Evolutionary conservation across 2,888 invertebrate genomes (phyloP).

Genomic region (Plebejus anna): DNA sequence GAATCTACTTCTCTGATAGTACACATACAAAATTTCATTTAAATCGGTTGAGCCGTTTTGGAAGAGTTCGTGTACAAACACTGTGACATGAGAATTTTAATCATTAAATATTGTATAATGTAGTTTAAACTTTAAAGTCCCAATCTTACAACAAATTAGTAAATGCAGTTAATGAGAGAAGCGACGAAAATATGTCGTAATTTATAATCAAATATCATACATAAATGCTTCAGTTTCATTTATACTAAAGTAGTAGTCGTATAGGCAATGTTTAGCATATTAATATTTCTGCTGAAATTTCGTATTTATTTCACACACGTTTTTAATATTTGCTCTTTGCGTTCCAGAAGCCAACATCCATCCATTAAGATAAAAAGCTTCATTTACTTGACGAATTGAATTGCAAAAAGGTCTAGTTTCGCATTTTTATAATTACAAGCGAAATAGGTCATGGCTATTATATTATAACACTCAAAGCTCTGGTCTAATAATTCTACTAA

Average conservation of each 20-base stretch:
- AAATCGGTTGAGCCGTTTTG: too few relatives aligned
- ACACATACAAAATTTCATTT: too few relatives aligned
- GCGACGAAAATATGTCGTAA: too few relatives aligned
- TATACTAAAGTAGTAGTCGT: background rate
- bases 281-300: slow-evolving; percentile 3
- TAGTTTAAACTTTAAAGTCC: too few relatives aligned
- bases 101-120: too few relatives aligned
- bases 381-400: slow-evolving; percentile 37
- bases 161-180: too few relatives aligned
- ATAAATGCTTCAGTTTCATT: background rate
- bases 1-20: too few relatives aligned
- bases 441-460: slow-evolving; percentile 42
- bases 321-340: slow-evolving; percentile 26
- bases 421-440: slow-evolving; percentile 43
- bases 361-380: slow-evolving; percentile 31
- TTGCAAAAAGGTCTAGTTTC: slow-evolving; percentile 40
- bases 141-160: too few relatives aligned
- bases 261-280: background rate
- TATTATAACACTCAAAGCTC: slow-evolving; percentile 35
- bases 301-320: slow-evolving; percentile 3
- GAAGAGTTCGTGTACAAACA: too few relatives aligned
- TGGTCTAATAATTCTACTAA: slow-evolving; percentile 40
- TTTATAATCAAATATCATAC: background rate
- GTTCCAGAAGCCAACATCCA: slow-evolving; percentile 20
- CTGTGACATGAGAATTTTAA: too few relatives aligned